A percentile compares a stretch with the other conserved stretches of the same genome.
Conservation (phyloP, 1,140 invertebrate genomes). For the Aphidius gifuensis region DNA sequence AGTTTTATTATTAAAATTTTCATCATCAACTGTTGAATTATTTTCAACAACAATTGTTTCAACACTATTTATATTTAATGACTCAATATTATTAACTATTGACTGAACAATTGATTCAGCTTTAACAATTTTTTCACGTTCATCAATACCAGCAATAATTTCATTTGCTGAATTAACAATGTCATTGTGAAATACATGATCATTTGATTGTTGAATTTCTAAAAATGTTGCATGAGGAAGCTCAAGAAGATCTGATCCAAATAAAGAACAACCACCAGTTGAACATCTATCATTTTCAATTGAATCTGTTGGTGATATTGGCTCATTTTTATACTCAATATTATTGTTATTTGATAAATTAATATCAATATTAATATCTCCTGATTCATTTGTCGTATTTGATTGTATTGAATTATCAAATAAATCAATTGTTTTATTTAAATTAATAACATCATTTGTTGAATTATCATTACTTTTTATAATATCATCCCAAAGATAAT, state of each 20-base stretch:
- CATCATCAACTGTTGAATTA: constrained; percentile 3
- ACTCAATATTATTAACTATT: constrained; percentile 31
- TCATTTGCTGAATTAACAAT: constrained; percentile 45
- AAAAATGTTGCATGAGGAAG: constrained; percentile 31
- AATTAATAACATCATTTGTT: background rate
- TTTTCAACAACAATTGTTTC: constrained; percentile 17
- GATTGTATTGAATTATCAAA: constrained; percentile 28
- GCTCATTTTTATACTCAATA: background rate
- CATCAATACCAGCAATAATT: constrained; percentile 41
- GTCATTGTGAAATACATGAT: constrained; percentile 38
- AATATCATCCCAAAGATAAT: constrained; percentile 26
- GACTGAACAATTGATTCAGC: constrained; percentile 39
- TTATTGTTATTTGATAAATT: no score
- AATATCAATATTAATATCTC: no score
- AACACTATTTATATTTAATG: constrained; percentile 19
- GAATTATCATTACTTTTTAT: background rate
- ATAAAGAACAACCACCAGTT: constrained; percentile 20
- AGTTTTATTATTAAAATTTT: constrained; percentile 7
- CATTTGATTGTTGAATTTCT: constrained; percentile 36
- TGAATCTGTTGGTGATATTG: constrained; percentile 1
- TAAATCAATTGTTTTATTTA: constrained; percentile 29
- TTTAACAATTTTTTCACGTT: constrained; percentile 30
- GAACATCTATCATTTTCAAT: constrained; percentile 7
- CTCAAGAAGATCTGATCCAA: constrained; percentile 40
- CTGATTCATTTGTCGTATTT: constrained; percentile 1